phyloP scores from a whole-genome alignment of 2,113 vertebrate genomes.

The Balaeniceps rex region DNA sequence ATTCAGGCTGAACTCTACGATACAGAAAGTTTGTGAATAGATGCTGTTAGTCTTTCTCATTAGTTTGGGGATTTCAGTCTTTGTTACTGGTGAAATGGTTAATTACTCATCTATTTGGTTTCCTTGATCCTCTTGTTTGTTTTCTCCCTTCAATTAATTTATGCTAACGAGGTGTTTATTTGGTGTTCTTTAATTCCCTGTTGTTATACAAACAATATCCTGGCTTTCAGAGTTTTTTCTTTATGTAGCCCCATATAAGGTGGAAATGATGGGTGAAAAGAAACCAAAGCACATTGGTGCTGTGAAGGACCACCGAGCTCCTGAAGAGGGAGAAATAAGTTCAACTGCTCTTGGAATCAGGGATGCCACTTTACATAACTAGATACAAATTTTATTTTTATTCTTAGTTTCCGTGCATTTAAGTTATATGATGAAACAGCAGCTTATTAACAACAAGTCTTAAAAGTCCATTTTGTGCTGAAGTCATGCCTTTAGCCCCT shows the following conservation, averaged over 20 bases:
- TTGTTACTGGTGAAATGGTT: slow-evolving; percentile 29
- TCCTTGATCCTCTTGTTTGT: slow-evolving; percentile 6
- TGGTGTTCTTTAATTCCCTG: neutral
- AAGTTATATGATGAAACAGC: neutral
- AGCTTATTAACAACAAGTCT: neutral
- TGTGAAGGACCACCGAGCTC: neutral
- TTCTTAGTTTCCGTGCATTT: neutral
- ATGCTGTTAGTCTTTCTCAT: neutral
- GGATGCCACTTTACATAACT: neutral
- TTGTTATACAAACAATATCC: neutral
- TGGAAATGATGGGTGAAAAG: neutral
- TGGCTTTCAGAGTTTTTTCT: neutral
- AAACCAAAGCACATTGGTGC: neutral
- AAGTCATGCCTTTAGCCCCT: neutral
- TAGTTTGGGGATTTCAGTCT: slow-evolving; percentile 17
- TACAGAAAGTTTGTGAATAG: neutral
- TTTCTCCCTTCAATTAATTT: slow-evolving; percentile 40
- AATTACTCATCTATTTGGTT: slow-evolving; percentile 39
- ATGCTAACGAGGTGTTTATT: slow-evolving; percentile 39
- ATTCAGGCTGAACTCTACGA: neutral
- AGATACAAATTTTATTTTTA: neutral
- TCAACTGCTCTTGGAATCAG: neutral
- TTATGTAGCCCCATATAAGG: neutral
- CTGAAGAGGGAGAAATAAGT: neutral
- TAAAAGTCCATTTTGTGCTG: neutral